Evolutionary conservation across 2,113 vertebrate species (phyloP), one percentile per base, ranked within the genome.

Genomic region (Brachypteracias leptosomus): DNA sequence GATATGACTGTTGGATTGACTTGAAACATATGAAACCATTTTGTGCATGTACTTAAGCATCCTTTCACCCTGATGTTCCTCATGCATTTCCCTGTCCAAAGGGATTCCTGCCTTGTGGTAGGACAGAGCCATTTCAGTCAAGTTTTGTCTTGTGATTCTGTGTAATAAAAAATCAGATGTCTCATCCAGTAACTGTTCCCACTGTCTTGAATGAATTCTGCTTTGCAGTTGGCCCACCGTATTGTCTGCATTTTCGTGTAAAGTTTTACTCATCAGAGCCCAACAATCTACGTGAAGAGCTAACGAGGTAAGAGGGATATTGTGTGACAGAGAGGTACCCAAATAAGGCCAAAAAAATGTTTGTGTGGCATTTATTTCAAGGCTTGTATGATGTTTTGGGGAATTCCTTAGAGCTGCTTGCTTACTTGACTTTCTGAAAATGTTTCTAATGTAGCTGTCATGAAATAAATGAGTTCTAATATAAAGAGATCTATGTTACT

Each of bases 201-300:
- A 9, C 11, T 96, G 22, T 88, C 42, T 51, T 77, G 46, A 82
- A 89, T 83, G 11, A 85, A 83, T 90, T 95, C 46, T 89, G 9
- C 88, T 84, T 97, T 92, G 38, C 88, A 99, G 99, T 99, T 94
- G 99, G 99, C 44, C 99, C 99, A 51, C 99, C 99, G 0, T 99
- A 99, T 96, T 99, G 99, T 97, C 98, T 99, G 72, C 99, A 99
- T 97, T 97, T 99, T 98, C 98, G 99, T 94, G 99, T 99, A 19
- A 99, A 99, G 95, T 99, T 99, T 97, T 99, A 99, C 96, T 99
- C 99, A 4, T 99, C 99, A 16, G 99, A 99, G 94, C 99, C 99
- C 21, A 99, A 99, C 97, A 99, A 99, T 94, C 98, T 99, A 16
- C 99, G 99, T 46, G 99, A 99, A 97, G 99, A 99, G 79, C 97